Base-by-base conservation (phyloP, 2,113 vertebrate genomes). In the Cyprinus carpio region DNA sequence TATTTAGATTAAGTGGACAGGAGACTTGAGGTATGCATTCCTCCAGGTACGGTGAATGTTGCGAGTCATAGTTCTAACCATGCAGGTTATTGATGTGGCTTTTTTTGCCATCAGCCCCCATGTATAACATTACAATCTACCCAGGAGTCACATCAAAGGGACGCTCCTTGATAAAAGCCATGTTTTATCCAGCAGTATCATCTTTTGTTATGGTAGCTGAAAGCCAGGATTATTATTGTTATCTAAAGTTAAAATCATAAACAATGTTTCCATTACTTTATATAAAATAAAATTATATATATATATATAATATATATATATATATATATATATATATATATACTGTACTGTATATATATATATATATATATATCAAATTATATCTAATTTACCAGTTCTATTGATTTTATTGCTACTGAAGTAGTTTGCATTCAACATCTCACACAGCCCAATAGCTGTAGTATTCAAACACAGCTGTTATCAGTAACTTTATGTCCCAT, bases 71-170 rank as follows among this genome's bases (percentile, higher is more conserved):
- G 54, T 49, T 65, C 69, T 67, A 82, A 83, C 81, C 15, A 34
- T 81, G 65, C 89, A 90, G 89, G 89, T 92, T 89, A 93, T 87
- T 89, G 88, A 91, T 92, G 92, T 91, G 91, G 89, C 90, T 85
- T 87, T 10, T 27, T 74, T n/a, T 11, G 27, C 13, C 65, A 8
- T 79, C 46, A 80, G 74, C 18, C 77, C 29, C 78, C 71, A 76
- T 86, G 71, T 91, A 83, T 88, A 88, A 78, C 84, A 92, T 92
- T 90, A 91, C 90, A 90, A 75, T 67, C 84, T 12, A 60, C 71
- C 89, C 25, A 82, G 87, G 77, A 74, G 81, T 82, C 10, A 84
- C 88, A 89, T 92, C 85, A 88, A 90, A 92, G 87, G 13, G 13
- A 6, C 4, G 71, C 25, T 81, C 83, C 88, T 84, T 72, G 49